These are phyloP conservation scores for Incurvaria masculella DNA, from an alignment of 2,888 invertebrate species.

Conservation along the genomic window DNA sequence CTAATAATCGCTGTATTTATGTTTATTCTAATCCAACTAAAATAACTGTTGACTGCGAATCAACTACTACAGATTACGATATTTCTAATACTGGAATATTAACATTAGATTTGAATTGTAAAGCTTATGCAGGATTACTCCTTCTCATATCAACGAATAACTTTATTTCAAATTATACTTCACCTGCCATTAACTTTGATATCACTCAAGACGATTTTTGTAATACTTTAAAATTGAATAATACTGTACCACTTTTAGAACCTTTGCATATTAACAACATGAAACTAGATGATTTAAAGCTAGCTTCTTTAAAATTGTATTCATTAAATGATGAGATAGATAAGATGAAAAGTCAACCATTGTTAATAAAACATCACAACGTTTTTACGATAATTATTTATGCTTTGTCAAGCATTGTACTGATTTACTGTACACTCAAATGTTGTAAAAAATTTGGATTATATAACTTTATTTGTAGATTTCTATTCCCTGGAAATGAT, in stretches of 20 bases:
- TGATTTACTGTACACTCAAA: no score
- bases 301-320: constrained; percentile 9
- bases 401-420: no score
- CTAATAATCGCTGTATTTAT: constrained; percentile 5
- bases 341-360: constrained; percentile 6
- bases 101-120: constrained; percentile 6
- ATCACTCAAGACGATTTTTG: constrained; percentile 8
- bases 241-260: neutral
- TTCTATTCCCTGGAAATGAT: no score
- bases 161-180: constrained; percentile 6
- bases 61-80: neutral
- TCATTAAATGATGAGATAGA: constrained; percentile 8
- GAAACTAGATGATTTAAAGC: constrained; percentile 8
- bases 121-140: constrained; percentile 7
- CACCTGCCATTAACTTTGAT: constrained; percentile 5
- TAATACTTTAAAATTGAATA: neutral
- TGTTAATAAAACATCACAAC: no score
- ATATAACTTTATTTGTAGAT: no score
- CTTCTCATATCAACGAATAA: constrained; percentile 5
- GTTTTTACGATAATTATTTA: no score
- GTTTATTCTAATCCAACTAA: constrained; percentile 5
- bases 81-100: constrained; percentile 1
- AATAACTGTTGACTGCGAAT: neutral
- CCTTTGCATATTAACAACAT: neutral
- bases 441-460: no score